phyloP scores from a whole-genome alignment of 2,797 vertebrate species.

The Aldrovandia affinis region DNA sequence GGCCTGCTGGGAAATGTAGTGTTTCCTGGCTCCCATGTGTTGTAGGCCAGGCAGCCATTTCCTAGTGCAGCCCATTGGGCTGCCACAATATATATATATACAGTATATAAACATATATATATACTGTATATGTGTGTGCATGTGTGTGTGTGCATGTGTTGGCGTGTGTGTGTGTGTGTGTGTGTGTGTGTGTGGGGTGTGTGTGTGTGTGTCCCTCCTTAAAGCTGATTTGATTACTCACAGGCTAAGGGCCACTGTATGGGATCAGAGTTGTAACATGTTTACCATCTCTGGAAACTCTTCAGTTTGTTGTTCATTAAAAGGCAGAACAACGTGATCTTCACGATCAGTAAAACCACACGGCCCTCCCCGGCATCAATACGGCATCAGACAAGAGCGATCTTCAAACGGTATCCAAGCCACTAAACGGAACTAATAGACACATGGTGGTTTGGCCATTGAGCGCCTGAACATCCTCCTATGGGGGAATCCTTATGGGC shows the following conservation, averaged over 20 bases:
- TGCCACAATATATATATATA: too few species aligned
- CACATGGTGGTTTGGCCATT: background rate
- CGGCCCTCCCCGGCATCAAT: background rate
- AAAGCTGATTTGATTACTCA: too few species aligned
- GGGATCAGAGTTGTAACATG: background rate
- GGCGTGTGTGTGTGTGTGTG: too few species aligned
- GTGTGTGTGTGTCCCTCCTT: too few species aligned
- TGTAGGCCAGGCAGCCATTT: too few species aligned
- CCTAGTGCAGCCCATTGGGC: too few species aligned
- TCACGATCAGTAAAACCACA: background rate
- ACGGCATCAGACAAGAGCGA: background rate
- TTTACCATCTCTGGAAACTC: constrained; percentile 6
- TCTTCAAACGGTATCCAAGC: background rate
- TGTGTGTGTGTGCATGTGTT: too few species aligned
- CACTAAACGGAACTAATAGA: background rate
- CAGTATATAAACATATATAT: too few species aligned
- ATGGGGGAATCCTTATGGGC: background rate
- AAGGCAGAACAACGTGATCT: background rate
- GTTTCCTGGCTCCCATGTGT: too few species aligned
- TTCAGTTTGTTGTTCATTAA: background rate
- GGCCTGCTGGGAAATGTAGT: too few species aligned
- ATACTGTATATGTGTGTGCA: too few species aligned
- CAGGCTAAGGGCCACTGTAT: background rate
- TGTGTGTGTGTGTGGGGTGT: too few species aligned
- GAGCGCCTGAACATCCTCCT: background rate